Percentiles rank a stretch among this genome's conserved stretches.
Evolutionary conservation across 2,888 invertebrate species (phyloP).

Genomic region (Agrenia bidenticulata): DNA sequence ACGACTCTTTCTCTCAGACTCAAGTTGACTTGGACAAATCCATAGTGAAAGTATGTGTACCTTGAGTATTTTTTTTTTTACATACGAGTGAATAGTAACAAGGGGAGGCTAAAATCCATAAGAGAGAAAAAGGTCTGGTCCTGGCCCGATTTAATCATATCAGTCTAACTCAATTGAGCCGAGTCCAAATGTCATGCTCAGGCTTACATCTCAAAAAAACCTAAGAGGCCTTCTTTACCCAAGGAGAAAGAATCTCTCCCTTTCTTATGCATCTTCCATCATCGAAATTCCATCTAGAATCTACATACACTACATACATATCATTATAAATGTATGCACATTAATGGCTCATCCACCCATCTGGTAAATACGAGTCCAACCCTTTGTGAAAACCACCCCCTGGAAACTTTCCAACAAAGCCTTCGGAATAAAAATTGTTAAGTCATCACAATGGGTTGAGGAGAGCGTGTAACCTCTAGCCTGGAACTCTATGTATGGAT

Average conservation of each 20-base stretch:
- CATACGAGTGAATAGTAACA: too few relatives aligned
- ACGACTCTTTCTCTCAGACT: too few relatives aligned
- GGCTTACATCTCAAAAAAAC: slow-evolving; percentile 5
- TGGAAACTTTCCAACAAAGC: too few relatives aligned
- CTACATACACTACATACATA: slow-evolving; percentile 1
- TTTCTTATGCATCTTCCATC: not conserved
- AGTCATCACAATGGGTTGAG: too few relatives aligned
- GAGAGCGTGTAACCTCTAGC: too few relatives aligned
- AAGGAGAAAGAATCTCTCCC: not conserved
- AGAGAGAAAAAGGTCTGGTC: not conserved
- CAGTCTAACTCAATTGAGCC: slow-evolving; percentile 12
- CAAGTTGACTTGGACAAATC: too few relatives aligned
- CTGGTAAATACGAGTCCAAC: too few relatives aligned
- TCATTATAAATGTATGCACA: slow-evolving; percentile 5
- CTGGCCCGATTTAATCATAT: slow-evolving; percentile 7
- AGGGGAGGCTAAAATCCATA: not conserved
- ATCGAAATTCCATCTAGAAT: not conserved
- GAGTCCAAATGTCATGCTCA: slow-evolving; percentile 12
- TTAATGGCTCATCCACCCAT: not conserved
- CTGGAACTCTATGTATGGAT: too few relatives aligned
- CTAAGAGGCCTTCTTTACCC: not conserved
- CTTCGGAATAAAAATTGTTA: too few relatives aligned
- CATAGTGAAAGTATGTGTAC: too few relatives aligned
- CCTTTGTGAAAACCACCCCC: too few relatives aligned
- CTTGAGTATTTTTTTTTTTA: too few relatives aligned